Conservation (phyloP, 2,797 vertebrate genomes). For the Bradypus variegatus region DNA sequence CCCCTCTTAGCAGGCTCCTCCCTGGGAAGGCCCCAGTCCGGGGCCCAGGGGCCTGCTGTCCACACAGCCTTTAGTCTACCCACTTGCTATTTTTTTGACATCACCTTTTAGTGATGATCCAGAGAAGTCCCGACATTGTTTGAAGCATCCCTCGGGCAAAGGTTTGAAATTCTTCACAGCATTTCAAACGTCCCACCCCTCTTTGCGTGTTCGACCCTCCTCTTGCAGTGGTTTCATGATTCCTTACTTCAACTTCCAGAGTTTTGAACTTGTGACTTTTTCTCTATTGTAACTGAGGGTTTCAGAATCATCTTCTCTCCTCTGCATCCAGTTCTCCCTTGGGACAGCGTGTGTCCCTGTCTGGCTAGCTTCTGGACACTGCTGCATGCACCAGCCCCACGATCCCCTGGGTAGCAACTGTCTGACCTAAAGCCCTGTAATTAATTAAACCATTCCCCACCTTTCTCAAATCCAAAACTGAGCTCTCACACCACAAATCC, state of each 20-base stretch:
- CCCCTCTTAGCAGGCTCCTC: no score
- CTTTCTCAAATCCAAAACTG: background rate
- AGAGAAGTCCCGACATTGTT: background rate
- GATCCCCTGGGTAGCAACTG: background rate
- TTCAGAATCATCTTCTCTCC: background rate
- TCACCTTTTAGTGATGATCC: accelerated
- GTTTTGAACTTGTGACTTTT: background rate
- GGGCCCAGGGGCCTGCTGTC: no score
- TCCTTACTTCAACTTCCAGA: background rate
- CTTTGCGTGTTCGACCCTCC: accelerated
- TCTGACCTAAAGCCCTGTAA: background rate
- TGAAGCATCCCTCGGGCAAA: background rate
- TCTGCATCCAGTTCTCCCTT: background rate
- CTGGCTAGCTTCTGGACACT: background rate
- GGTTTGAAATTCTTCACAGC: background rate
- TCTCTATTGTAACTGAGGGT: background rate
- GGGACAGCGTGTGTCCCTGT: background rate
- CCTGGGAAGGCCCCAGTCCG: no score
- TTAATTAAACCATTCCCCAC: accelerated
- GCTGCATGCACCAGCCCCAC: background rate
- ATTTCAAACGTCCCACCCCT: background rate
- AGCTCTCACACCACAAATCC: background rate
- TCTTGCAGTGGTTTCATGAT: background rate
- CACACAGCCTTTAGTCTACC: accelerated
- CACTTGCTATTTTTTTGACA: background rate